These are phyloP conservation scores for Pedetes capensis DNA, from an alignment of 2,113 vertebrate genomes.

Conservation along the genomic window DNA sequence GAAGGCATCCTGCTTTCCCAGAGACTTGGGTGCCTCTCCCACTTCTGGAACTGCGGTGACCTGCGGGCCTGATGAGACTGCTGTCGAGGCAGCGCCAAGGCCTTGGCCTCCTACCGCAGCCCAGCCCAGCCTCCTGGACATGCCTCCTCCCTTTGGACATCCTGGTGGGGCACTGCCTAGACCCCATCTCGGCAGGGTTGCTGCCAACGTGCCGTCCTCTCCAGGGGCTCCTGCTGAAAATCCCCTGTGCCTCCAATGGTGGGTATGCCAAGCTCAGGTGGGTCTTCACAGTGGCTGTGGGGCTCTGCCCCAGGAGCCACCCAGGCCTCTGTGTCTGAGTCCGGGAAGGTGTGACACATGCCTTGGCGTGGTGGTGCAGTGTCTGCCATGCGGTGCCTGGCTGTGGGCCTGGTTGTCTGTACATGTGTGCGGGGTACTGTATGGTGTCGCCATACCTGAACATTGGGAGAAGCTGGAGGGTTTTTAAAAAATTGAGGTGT, in stretches of 20 bases:
- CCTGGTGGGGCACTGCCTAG: not conserved
- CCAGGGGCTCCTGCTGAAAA: not conserved
- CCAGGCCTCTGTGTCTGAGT: not conserved
- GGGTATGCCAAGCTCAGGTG: not conserved
- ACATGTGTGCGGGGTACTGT: not conserved
- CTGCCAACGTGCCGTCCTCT: fast-evolving
- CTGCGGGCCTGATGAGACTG: not conserved
- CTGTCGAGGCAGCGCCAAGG: not conserved
- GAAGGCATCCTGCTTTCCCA: not conserved
- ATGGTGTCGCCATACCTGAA: no score
- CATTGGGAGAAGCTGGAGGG: not conserved
- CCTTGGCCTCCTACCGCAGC: not conserved
- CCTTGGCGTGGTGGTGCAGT: fast-evolving
- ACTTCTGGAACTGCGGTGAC: fast-evolving
- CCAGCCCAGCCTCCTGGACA: fast-evolving
- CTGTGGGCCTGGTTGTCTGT: not conserved
- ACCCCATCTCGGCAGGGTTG: fast-evolving
- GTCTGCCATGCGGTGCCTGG: not conserved
- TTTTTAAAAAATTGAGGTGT: not conserved
- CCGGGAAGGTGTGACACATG: not conserved
- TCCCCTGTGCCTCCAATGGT: not conserved
- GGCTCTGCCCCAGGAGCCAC: not conserved
- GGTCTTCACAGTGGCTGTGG: not conserved
- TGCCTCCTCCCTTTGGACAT: not conserved
- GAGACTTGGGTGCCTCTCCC: not conserved